Evolutionary conservation across 1,140 invertebrate genomes (phyloP), one percentile per base, ranked within the genome.

Genomic region (Helicorthomorpha holstii): DNA sequence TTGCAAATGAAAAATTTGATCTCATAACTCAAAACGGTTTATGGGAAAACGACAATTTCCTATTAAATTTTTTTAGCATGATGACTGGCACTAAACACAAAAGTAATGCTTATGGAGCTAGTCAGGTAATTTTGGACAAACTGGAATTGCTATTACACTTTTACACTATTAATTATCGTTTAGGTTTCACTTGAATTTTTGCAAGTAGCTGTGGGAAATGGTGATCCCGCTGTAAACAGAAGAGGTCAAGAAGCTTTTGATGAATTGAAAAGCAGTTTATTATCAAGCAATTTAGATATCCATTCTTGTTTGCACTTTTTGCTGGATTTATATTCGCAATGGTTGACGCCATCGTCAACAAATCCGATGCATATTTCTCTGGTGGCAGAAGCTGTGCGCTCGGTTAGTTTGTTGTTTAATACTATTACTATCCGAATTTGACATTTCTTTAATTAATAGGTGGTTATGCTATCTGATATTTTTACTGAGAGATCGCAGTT

Each of bases 281-380:
- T 50, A 19, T 25, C 50, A 10, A 71, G 70, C 49, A 79, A 78
- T 1, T 70, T 90, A 2, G 86, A 92, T 65, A 68, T 90, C 3
- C 80, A 83, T 60, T 90, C 86, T 7, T 92, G 87, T 69, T 63
- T 90, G n/a, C 82, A 85, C 60, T 81, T 90, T 58, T 65, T 90
- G 0, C 70, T 89, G 54, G 85, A 90, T 60, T 73, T 88, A 2
- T 87, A 85, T 54, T 73, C 78, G 0, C 80, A 85, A 34, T 84
- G 84, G 79, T 67, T 83, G 49, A 72, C 75, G 26, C 65, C 73
- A 21, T 61, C 66, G 34, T 69, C 68, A 54, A 66, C 54, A 43
- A 62, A 66, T 10, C 70, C 65, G 25, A 73, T 72, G 42, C 73
- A 78, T 0, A 65, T 80, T 4, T 69, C 75, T 55, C 64, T 82